phyloP scores from a whole-genome alignment of 2,888 invertebrate genomes.

The Candidula unifasciata region DNA sequence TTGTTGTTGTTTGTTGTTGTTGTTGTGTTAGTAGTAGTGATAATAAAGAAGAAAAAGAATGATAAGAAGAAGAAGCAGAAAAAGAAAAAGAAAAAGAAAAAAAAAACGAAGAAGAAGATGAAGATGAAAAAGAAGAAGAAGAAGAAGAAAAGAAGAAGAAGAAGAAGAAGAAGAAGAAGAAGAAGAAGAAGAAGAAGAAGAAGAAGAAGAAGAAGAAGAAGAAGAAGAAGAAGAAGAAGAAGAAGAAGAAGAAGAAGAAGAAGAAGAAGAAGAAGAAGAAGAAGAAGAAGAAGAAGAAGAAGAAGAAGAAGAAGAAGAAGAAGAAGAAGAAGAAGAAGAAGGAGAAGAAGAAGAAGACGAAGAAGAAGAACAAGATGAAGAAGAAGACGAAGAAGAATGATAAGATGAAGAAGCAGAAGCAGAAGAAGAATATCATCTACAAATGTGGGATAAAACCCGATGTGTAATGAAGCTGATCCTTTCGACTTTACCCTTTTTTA shows the following conservation, averaged over 20 bases:
- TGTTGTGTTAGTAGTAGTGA: no score
- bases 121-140: conserved; percentile 2
- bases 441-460: background rate
- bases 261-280: background rate
- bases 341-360: no score
- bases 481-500: no score
- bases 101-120: no score
- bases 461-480: no score
- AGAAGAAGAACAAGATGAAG: no score
- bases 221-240: background rate
- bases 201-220: background rate
- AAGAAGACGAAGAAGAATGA: no score
- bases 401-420: background rate
- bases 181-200: background rate
- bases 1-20: no score
- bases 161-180: background rate
- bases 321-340: background rate
- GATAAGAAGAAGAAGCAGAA: no score
- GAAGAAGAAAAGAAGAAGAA: background rate
- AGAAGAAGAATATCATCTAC: background rate
- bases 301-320: background rate
- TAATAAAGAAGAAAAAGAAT: no score
- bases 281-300: background rate
- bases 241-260: background rate
- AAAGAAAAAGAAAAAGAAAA: no score